Base-by-base conservation (phyloP, 2,888 invertebrate genomes). In the Marronus borbonicus region DNA sequence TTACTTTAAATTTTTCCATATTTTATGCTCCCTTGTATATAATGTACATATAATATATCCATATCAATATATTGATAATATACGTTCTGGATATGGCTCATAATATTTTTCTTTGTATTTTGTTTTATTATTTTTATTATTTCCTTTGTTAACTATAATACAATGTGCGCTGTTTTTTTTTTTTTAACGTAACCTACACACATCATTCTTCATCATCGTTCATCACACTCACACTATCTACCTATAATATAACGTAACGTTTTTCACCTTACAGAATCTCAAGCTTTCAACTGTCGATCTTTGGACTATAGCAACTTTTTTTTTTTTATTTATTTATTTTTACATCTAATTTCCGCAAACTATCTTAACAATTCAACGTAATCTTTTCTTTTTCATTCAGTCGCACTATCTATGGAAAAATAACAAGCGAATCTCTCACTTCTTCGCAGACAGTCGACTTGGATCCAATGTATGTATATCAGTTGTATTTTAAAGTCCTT, bases 81-180 rank as follows among this genome's bases (percentile, higher is more conserved):
- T 83, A 44, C 44, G 44, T 78, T 78, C 80, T 83, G 84, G 86
- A 86, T 86, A 86, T 87, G 86, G 86, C 84, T 76, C 76, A 83
- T 68, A 68, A 44, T 68, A 50, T 52, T 68, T 68, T 31, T 50
- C 31, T 50, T 68, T 20, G 20, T 64, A 44, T 66, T 66, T n/a
- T n/a, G 4, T 12, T 31, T 66, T 66, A 36, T 44, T 44, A 44
- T 44, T 12, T 31, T 66, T 66, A 36, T 44, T 44, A 44, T 44
- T 44, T 44, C 12, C 39, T 20, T 76, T 83, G 81, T 86, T 85
- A 82, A 84, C 86, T 86, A 86, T 85, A 84, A 83, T 76, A 76
- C 76, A 76, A 81, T 84, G 84, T 86, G 86, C 86, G 86, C 86
- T 85, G 80, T 84, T 83, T 83, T 76, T 17, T 17, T n/a, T 66